A percentile compares a stretch with the other conserved stretches of the same genome.
Conservation (phyloP, 2,113 vertebrate species). For the Catagonus wagneri region DNA sequence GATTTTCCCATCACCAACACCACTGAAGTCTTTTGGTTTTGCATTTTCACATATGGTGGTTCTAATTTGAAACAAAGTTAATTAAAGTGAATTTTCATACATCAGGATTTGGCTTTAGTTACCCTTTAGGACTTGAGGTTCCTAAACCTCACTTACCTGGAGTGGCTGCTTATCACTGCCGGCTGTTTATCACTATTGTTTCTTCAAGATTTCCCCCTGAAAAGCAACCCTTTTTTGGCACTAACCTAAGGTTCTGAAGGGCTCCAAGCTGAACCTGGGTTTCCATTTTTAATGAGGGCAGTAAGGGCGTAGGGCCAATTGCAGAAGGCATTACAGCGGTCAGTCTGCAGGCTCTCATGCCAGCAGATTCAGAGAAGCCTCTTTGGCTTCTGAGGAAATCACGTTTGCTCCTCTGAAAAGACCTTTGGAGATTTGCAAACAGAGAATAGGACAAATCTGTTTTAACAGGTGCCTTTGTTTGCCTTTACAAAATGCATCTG, state of each 20-base stretch:
- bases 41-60: background rate
- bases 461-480: conserved; percentile 34
- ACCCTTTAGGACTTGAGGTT: background rate
- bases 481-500: conserved; percentile 41
- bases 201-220: background rate
- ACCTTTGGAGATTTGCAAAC: conserved; percentile 26
- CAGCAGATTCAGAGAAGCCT: conserved; percentile 27
- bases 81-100: background rate
- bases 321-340: background rate
- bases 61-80: conserved; percentile 34
- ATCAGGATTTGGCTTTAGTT: background rate
- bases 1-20: background rate
- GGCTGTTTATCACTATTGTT: background rate
- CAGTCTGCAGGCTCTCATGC: background rate
- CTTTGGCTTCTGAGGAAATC: background rate
- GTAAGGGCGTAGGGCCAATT: background rate
- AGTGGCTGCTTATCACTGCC: background rate
- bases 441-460: background rate
- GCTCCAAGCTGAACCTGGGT: background rate
- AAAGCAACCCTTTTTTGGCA: background rate
- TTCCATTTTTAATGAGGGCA: background rate
- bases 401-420: background rate
- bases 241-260: background rate
- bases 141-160: background rate
- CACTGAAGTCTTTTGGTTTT: background rate